phyloP scores from a whole-genome alignment of 2,797 vertebrate genomes.

The Neosilurus mollespiculum region DNA sequence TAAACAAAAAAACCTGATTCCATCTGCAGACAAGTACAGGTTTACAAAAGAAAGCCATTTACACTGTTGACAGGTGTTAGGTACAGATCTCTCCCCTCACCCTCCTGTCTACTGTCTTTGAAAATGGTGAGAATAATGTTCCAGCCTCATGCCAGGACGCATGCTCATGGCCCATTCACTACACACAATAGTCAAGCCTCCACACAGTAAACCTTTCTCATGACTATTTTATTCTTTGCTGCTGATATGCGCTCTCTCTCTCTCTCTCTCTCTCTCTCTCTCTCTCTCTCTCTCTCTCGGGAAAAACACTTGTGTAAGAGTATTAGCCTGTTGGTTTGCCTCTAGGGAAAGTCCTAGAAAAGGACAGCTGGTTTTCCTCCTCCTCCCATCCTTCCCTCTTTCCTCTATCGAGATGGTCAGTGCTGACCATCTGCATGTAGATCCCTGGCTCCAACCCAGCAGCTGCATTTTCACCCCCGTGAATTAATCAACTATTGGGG shows the following conservation, averaged over 20 bases:
- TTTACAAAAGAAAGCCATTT: conserved; percentile 27
- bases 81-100: conserved; percentile 20
- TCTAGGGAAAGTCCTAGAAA: conserved; percentile 49
- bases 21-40: conserved; percentile 26
- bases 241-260: conserved; percentile 13
- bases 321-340: conserved; percentile 45
- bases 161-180: conserved; percentile 58
- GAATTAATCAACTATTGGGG: neutral
- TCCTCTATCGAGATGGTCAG: conserved; percentile 63
- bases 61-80: conserved; percentile 37
- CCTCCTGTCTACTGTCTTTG: conserved; percentile 14
- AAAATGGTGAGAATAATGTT: conserved; percentile 20
- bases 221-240: conserved; percentile 56
- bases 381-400: conserved; percentile 49
- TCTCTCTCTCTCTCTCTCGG: conserved; percentile 39
- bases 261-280: neutral
- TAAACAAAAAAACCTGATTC: conserved; percentile 17
- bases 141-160: conserved; percentile 12
- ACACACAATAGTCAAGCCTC: conserved; percentile 38
- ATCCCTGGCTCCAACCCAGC: conserved; percentile 43
- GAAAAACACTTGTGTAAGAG: conserved; percentile 50
- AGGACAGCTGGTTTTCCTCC: conserved; percentile 70
- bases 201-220: conserved; percentile 56
- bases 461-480: conserved; percentile 52
- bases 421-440: conserved; percentile 73